phyloP scores from a whole-genome alignment of 2,888 invertebrate genomes.

The Epistrophe eligans region DNA sequence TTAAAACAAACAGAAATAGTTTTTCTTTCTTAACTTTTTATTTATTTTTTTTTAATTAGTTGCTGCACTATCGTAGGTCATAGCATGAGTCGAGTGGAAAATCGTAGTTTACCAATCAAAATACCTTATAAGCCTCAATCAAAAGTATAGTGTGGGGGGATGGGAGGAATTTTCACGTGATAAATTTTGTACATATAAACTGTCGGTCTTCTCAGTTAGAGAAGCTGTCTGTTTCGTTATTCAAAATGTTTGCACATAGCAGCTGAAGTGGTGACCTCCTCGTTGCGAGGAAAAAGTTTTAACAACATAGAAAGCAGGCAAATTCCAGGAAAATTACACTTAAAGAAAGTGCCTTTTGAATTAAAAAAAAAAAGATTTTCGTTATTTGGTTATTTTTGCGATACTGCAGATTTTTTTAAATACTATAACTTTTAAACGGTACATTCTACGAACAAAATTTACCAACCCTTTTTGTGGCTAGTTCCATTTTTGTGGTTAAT shows the following conservation, averaged over 20 bases:
- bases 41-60: constrained; percentile 1
- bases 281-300: neutral
- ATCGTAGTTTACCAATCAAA: constrained; percentile 43
- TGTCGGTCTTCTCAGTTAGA: constrained; percentile 18
- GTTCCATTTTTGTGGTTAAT: no score
- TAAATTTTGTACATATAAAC: constrained; percentile 48
- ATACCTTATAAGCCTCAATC: constrained; percentile 32
- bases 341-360: no score
- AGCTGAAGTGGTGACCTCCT: constrained; percentile 28
- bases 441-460: no score
- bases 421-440: no score
- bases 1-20: constrained; percentile 36
- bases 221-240: constrained; percentile 33
- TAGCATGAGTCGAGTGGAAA: constrained; percentile 7
- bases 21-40: constrained; percentile 6
- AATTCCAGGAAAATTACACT: neutral
- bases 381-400: no score
- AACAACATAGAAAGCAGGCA: neutral
- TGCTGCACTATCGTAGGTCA: neutral
- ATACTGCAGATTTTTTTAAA: no score
- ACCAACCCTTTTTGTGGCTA: no score
- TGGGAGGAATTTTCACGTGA: constrained; percentile 20
- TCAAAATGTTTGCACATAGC: constrained; percentile 4
- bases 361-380: no score
- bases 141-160: constrained; percentile 1